phyloP scores from a whole-genome alignment of 2,113 vertebrate genomes.

The Corythaeola cristata region DNA sequence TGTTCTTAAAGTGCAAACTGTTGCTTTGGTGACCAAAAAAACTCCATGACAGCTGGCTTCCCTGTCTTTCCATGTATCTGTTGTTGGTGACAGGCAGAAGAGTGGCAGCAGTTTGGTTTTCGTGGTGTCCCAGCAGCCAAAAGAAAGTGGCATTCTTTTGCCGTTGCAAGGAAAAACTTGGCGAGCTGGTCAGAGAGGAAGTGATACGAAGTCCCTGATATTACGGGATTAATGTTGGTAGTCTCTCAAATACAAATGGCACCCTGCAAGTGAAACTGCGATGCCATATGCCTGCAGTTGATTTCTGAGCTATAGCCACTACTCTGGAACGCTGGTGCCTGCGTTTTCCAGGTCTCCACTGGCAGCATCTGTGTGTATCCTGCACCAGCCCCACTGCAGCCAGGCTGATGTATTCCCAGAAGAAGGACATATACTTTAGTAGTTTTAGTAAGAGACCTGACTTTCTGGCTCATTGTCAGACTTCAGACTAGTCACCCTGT shows the following conservation, averaged over 20 bases:
- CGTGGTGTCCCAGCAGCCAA: neutral
- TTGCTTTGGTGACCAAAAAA: neutral
- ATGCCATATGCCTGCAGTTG: neutral
- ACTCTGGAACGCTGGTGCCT: neutral
- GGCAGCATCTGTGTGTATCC: neutral
- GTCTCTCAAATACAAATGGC: neutral
- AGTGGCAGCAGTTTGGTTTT: neutral
- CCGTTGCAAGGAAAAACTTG: neutral
- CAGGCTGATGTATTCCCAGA: neutral
- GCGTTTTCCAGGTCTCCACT: neutral
- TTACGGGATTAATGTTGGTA: rapidly evolving
- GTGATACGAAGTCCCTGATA: neutral
- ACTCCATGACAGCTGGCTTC: neutral
- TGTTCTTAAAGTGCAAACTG: neutral
- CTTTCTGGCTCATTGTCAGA: neutral
- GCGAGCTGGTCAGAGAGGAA: neutral
- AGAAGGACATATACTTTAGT: neutral
- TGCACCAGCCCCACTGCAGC: neutral
- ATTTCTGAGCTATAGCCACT: neutral
- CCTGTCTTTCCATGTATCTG: neutral
- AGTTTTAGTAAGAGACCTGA: neutral
- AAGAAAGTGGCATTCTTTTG: neutral
- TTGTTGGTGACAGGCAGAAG: neutral
- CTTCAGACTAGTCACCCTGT: neutral
- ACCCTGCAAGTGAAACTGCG: neutral